phyloP scores from a whole-genome alignment of 2,888 invertebrate genomes.

The Neoascia interrupta region DNA sequence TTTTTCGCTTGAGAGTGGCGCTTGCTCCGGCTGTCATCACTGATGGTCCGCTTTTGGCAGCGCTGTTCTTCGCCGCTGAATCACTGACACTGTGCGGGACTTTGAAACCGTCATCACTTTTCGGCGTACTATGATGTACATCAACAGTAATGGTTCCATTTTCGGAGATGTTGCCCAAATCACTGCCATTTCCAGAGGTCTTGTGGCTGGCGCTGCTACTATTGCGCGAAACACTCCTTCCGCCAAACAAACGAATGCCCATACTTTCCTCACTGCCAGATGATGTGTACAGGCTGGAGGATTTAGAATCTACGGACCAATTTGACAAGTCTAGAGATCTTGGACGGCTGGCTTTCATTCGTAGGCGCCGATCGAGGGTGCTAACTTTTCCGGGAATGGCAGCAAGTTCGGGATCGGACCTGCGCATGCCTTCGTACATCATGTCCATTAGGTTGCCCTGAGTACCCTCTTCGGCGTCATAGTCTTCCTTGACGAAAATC shows the following conservation, averaged over 20 bases:
- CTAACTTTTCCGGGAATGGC: constrained; percentile 91
- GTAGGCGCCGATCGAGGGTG: constrained; percentile 88
- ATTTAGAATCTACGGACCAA: constrained; percentile 93
- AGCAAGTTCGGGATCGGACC: constrained; percentile 91
- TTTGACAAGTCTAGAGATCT: constrained; percentile 90
- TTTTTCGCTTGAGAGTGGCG: constrained; percentile 77
- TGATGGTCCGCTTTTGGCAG: constrained; percentile 60
- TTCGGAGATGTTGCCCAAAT: constrained; percentile 81
- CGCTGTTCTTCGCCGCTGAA: constrained; percentile 44
- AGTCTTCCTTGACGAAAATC: constrained; percentile 87
- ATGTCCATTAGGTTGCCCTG: constrained; percentile 81
- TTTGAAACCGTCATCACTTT: constrained; percentile 74
- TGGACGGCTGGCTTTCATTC: constrained; percentile 91
- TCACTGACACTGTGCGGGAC: constrained; percentile 64
- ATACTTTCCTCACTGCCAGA: constrained; percentile 93
- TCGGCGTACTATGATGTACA: constrained; percentile 75
- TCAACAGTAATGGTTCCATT: constrained; percentile 79
- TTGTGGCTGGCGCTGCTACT: constrained; percentile 88
- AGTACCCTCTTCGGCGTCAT: constrained; percentile 89
- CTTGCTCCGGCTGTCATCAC: constrained; percentile 72
- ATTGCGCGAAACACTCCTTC: constrained; percentile 86
- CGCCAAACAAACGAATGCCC: constrained; percentile 82
- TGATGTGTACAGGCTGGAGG: constrained; percentile 89
- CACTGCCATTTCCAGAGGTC: constrained; percentile 79
- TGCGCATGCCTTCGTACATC: constrained; percentile 87